These are phyloP conservation scores for Hypotaenidia okinawae DNA, from an alignment of 2,797 vertebrate species.

Conservation along the genomic window DNA sequence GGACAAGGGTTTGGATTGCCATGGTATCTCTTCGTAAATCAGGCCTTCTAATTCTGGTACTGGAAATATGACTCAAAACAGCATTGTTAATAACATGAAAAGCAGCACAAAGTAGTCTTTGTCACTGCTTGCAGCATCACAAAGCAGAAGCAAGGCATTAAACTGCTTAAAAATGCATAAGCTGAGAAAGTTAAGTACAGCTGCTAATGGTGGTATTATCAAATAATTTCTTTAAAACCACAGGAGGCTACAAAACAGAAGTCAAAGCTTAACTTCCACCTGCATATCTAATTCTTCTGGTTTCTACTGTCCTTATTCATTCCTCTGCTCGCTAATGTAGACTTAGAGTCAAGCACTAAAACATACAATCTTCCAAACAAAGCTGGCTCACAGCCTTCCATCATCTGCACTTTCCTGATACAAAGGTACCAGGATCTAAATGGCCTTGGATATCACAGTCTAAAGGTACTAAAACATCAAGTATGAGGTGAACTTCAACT, in stretches of 20 bases:
- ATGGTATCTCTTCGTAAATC: background rate
- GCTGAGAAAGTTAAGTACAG: background rate
- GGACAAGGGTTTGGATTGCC: conserved; percentile 1
- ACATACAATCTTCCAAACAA: background rate
- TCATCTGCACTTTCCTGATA: background rate
- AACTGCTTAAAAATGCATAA: conserved; percentile 15
- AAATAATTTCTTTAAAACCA: background rate
- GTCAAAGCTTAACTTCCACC: background rate
- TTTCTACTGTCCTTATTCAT: background rate
- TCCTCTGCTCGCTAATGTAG: background rate
- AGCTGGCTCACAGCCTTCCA: background rate
- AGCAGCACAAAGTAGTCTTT: background rate
- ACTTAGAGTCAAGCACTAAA: background rate
- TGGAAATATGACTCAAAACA: background rate
- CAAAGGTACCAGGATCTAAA: background rate
- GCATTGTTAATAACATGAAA: background rate
- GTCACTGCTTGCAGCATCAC: background rate
- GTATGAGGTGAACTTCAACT: background rate
- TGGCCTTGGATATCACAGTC: background rate
- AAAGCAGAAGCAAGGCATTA: background rate
- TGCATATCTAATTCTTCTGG: background rate
- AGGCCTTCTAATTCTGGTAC: background rate
- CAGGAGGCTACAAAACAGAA: background rate
- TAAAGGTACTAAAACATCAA: background rate
- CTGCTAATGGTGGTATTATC: background rate